Percentiles rank a stretch among this genome's conserved stretches.
Conservation (phyloP, 2,113 vertebrate species). For the Panurus biarmicus region DNA sequence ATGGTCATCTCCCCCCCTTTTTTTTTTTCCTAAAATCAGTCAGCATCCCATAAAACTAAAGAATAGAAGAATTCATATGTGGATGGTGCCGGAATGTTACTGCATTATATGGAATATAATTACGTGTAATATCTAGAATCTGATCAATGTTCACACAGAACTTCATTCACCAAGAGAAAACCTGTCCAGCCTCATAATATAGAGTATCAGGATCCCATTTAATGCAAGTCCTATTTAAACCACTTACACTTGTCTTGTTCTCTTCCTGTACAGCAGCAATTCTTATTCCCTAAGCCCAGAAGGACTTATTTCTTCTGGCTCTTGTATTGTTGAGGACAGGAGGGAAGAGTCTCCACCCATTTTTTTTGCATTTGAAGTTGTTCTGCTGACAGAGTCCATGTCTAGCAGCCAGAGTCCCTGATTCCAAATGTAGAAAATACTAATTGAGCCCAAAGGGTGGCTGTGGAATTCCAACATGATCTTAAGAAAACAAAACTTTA, state of each 20-base stretch:
- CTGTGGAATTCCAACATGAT: background rate
- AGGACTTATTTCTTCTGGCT: background rate
- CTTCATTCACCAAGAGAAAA: background rate
- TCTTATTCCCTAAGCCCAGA: background rate
- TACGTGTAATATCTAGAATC: background rate
- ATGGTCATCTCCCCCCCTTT: fast-evolving
- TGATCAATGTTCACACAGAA: background rate
- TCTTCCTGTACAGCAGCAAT: background rate
- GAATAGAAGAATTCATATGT: background rate
- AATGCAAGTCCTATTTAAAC: background rate
- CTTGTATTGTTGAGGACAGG: background rate
- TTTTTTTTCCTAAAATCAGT: background rate
- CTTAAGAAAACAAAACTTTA: background rate
- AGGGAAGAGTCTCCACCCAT: background rate
- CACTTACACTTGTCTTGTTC: background rate
- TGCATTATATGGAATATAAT: background rate
- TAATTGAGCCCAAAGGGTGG: background rate
- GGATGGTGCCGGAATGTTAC: background rate
- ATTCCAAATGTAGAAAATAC: background rate
- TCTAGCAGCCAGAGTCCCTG: background rate
- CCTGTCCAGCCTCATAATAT: background rate
- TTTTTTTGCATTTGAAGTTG: background rate
- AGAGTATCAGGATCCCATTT: background rate
- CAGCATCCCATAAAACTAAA: background rate
- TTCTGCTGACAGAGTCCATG: background rate